phyloP scores from a whole-genome alignment of 2,113 vertebrate species.

The human region GRCh38 chr9:28948001-28948500 shows the following conservation, averaged over 20 bases:
- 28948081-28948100: not conserved
- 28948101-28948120: not conserved
- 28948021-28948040: not conserved
- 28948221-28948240: not conserved
- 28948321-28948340: not conserved
- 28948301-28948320: slow-evolving; percentile 1
- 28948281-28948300: not conserved
- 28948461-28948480: not conserved
- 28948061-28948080: not conserved
- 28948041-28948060: not conserved
- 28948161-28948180: not conserved
- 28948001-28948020: slow-evolving; percentile 6
- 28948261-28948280: not conserved
- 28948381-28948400: not conserved
- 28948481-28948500: not conserved
- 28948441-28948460: not conserved
- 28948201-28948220: not conserved
- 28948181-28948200: not conserved
- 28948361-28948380: not conserved
- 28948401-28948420: not conserved
- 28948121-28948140: not conserved
- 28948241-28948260: not conserved
- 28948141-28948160: not conserved
- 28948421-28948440: not conserved
- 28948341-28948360: not conserved